Evolutionary conservation across 2,888 invertebrate genomes (phyloP).

Genomic region (Philhelius pedissequus): DNA sequence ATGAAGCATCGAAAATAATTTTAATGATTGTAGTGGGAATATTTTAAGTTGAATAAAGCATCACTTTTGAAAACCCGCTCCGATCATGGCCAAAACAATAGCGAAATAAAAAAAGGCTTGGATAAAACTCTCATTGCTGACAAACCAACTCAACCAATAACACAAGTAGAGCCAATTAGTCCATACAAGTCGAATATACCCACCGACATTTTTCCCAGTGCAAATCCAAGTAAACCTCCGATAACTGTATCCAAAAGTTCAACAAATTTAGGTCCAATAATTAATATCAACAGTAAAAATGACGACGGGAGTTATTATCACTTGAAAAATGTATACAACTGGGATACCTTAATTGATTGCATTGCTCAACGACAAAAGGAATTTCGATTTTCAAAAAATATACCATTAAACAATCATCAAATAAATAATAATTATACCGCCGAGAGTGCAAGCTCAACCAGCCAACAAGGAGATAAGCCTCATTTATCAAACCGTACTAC

Average conservation of each 20-base stretch:
- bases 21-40: too few relatives aligned
- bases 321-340: neutral
- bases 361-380: neutral
- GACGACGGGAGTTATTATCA: slow-evolving; percentile 7
- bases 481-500: neutral
- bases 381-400: neutral
- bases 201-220: neutral
- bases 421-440: neutral
- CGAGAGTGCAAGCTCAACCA: neutral
- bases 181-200: neutral
- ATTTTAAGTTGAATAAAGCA: neutral
- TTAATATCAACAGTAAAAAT: neutral
- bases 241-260: neutral
- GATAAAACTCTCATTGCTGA: neutral
- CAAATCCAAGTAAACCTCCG: neutral
- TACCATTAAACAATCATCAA: neutral
- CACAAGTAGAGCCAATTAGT: neutral
- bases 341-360: neutral
- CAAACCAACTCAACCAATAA: neutral
- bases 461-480: neutral
- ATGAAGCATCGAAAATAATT: neutral
- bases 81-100: neutral
- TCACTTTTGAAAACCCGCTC: neutral
- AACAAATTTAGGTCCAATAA: neutral
- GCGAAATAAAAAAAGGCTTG: neutral